These are phyloP conservation scores for Gastrophryne carolinensis DNA, from an alignment of 2,797 vertebrate genomes.

Conservation along the genomic window DNA sequence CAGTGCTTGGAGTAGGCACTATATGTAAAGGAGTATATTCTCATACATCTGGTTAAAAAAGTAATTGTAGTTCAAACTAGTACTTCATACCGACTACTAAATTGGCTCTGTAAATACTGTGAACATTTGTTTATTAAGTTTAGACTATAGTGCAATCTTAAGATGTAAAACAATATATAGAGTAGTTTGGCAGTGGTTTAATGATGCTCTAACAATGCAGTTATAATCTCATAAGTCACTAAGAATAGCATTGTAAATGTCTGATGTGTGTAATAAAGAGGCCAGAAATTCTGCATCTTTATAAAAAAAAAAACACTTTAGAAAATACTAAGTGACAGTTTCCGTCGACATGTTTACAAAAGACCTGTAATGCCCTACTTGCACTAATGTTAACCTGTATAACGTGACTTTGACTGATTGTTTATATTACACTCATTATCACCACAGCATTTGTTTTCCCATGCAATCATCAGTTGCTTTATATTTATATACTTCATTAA, in stretches of 20 bases:
- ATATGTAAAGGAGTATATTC: no score
- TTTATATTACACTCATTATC: no score
- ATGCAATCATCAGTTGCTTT: no score
- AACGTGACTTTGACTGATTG: no score
- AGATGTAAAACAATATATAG: constrained; percentile 17
- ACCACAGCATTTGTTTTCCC: no score
- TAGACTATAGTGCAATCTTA: neutral
- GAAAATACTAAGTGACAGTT: neutral
- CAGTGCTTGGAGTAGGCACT: no score
- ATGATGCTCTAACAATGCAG: constrained; percentile 19
- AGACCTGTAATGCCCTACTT: no score
- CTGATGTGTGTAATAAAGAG: constrained; percentile 11
- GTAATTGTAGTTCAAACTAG: neutral
- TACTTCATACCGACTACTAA: neutral
- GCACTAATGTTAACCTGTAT: no score
- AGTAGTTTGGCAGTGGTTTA: neutral
- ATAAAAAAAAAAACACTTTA: neutral
- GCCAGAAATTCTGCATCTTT: neutral
- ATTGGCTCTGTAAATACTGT: neutral
- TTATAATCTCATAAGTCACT: constrained; percentile 23
- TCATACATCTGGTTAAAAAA: neutral
- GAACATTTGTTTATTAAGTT: neutral
- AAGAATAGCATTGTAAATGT: constrained; percentile 29
- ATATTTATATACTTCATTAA: no score
- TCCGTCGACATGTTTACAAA: no score